phyloP scores from a whole-genome alignment of 1,140 invertebrate species.

The Drosophila gunungcola region DNA sequence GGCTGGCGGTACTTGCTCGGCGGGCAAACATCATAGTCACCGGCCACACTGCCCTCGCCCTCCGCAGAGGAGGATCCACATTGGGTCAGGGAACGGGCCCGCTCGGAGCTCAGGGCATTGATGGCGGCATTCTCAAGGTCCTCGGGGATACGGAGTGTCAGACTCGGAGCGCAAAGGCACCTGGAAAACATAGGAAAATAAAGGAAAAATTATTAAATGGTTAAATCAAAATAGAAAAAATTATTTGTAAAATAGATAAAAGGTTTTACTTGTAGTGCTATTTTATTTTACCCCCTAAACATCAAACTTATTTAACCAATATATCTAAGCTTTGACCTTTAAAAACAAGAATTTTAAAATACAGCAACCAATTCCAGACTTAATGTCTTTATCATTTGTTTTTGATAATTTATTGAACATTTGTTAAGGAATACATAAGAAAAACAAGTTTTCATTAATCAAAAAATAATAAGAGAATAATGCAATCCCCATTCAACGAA shows the following conservation, averaged over 20 bases:
- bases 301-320: no score
- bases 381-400: neutral
- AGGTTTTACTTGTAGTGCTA: no score
- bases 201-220: no score
- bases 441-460: slow-evolving; percentile 1
- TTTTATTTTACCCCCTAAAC: no score
- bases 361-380: neutral
- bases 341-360: neutral
- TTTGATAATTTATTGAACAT: neutral
- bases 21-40: slow-evolving; percentile 86
- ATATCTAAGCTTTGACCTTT: neutral
- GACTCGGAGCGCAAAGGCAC: slow-evolving; percentile 62
- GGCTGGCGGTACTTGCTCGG: slow-evolving; percentile 92
- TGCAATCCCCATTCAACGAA: neutral
- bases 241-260: no score
- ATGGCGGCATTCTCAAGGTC: slow-evolving; percentile 73
- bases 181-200: slow-evolving; percentile 19
- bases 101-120: slow-evolving; percentile 68
- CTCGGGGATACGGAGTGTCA: slow-evolving; percentile 72
- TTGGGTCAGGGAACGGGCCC: slow-evolving; percentile 63
- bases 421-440: no score
- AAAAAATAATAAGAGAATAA: neutral
- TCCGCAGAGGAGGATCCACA: slow-evolving; percentile 38
- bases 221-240: no score
- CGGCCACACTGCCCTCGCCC: slow-evolving; percentile 40